phyloP scores from a whole-genome alignment of 2,888 invertebrate species.

The Drosophila longiperda region DNA sequence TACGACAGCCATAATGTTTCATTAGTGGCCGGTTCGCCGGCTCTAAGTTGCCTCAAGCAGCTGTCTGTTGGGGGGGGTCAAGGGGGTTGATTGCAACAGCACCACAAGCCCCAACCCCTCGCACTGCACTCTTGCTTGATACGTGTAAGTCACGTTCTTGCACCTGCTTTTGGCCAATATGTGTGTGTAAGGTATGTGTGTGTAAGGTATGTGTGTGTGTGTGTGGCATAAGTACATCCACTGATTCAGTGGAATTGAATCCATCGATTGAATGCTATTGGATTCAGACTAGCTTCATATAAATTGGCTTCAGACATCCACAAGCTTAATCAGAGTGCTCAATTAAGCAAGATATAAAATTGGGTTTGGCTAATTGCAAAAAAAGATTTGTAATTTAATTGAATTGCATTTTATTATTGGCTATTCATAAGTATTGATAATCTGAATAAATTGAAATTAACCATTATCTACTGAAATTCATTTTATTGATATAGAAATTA shows the following conservation, averaged over 20 bases:
- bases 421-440: background rate
- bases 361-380: background rate
- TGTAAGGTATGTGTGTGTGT: background rate
- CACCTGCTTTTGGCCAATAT: background rate
- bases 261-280: conserved; percentile 35
- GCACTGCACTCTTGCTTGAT: conserved; percentile 10
- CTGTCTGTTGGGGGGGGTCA: too few relatives aligned
- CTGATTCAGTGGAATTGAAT: conserved; percentile 17
- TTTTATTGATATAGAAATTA: too few relatives aligned
- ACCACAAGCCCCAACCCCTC: background rate
- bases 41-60: conserved; percentile 25
- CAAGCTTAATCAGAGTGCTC: background rate
- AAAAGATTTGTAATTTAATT: conserved; percentile 4
- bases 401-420: background rate
- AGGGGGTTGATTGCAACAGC: conserved; percentile 25
- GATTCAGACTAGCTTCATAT: conserved; percentile 40
- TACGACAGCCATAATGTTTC: conserved; percentile 77
- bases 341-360: background rate
- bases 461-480: background rate
- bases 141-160: conserved; percentile 17
- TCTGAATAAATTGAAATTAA: background rate
- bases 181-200: background rate
- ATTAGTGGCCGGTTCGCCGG: conserved; percentile 64
- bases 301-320: conserved; percentile 6
- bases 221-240: background rate